Evolutionary conservation across 1,140 invertebrate species (phyloP).

Genomic region (Fopius arisanus): DNA sequence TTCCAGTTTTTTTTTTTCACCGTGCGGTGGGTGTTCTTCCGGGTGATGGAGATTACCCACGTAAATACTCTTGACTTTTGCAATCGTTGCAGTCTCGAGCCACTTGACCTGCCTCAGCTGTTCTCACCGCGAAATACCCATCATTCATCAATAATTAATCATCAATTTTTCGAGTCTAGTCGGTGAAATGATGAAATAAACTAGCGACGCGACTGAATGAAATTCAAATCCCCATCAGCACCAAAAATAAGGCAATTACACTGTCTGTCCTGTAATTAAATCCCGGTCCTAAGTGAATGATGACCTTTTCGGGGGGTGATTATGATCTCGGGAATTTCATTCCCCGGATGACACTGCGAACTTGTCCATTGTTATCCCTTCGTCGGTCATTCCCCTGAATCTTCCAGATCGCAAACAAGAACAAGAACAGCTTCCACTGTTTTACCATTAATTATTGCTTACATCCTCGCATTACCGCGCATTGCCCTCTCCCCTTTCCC

Average conservation of each 20-base stretch:
- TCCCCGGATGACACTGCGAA: background rate
- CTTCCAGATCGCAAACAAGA: background rate
- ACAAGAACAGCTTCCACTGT: background rate
- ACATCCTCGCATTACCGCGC: background rate
- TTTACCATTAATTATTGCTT: background rate
- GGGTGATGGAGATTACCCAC: slow-evolving; percentile 55
- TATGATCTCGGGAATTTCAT: background rate
- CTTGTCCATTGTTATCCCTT: background rate
- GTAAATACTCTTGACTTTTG: slow-evolving; percentile 50
- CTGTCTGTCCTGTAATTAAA: background rate
- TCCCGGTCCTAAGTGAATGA: background rate
- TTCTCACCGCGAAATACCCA: background rate
- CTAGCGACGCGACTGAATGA: background rate
- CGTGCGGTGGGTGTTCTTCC: background rate
- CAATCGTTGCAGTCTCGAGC: slow-evolving; percentile 34
- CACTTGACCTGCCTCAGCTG: slow-evolving; percentile 41
- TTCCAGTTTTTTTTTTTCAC: background rate
- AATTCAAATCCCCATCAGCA: background rate
- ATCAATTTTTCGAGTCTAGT: background rate
- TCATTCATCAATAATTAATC: background rate
- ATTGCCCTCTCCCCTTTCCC: background rate
- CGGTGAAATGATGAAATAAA: background rate
- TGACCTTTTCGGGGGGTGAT: background rate
- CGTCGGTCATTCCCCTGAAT: background rate
- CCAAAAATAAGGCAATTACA: background rate